Evolutionary conservation across 2,113 vertebrate genomes (phyloP).

Genomic region (Haplotaxodon microlepis): DNA sequence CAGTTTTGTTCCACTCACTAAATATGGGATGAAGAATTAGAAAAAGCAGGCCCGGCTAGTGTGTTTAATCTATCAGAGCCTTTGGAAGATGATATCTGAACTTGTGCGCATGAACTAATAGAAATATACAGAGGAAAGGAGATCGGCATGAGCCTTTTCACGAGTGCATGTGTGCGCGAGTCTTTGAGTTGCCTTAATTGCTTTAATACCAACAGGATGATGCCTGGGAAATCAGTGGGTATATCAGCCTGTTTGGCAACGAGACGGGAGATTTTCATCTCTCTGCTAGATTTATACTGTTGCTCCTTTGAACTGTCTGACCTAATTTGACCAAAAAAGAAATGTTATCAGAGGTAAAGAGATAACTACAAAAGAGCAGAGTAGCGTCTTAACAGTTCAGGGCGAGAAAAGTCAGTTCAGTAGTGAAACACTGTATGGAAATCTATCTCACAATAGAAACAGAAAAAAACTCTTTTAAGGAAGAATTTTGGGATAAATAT

Average conservation of each 20-base stretch:
- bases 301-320: not conserved
- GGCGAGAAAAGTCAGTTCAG: not conserved
- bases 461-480: not conserved
- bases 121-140: not conserved
- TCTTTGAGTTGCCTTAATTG: not conserved
- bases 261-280: not conserved
- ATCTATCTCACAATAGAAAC: not conserved
- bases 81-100: not conserved
- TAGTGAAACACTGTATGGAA: not conserved
- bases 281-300: not conserved
- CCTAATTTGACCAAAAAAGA: conserved; percentile 26
- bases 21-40: not conserved
- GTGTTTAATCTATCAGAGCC: not conserved
- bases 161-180: not conserved
- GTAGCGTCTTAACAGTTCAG: not conserved
- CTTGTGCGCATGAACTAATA: not conserved
- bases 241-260: not conserved
- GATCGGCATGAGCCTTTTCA: not conserved
- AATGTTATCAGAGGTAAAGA: conserved; percentile 1
- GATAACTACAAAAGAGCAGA: not conserved
- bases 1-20: not conserved
- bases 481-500: not conserved
- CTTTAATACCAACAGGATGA: not conserved
- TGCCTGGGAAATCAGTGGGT: not conserved
- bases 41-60: not conserved